A percentile compares a stretch with the other conserved stretches of the same genome.
Conservation (phyloP, 2,113 vertebrate genomes). For the Mixornis gularis region DNA sequence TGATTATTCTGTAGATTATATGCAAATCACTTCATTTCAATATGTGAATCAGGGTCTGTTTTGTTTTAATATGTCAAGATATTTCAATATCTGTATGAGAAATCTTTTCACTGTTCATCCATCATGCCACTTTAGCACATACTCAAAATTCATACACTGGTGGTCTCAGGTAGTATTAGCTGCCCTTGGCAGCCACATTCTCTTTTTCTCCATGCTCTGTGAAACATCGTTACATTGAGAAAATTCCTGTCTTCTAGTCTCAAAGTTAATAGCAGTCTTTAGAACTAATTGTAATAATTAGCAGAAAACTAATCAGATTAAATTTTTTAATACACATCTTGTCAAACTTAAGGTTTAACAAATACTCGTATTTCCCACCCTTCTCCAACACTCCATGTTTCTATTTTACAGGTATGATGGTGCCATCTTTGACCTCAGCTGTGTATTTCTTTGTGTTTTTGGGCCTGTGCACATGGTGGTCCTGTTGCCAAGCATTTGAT, state of each 20-base stretch:
- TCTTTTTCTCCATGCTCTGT: background rate
- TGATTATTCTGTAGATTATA: background rate
- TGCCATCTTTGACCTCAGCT: slow-evolving; percentile 91
- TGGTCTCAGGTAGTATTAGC: background rate
- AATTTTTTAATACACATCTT: background rate
- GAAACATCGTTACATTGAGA: background rate
- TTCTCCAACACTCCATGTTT: background rate
- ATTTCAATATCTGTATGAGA: background rate
- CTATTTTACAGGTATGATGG: slow-evolving; percentile 83
- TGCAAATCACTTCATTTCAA: background rate
- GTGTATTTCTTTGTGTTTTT: slow-evolving; percentile 97
- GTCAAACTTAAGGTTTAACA: background rate
- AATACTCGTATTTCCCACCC: background rate
- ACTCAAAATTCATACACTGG: background rate
- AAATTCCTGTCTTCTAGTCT: background rate
- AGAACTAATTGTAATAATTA: background rate
- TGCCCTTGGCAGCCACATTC: background rate
- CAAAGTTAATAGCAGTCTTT: background rate
- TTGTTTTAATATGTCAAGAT: background rate
- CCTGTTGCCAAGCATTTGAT: slow-evolving; percentile 88
- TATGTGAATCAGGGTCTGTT: background rate
- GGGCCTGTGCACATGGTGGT: slow-evolving; percentile 98
- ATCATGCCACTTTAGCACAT: background rate
- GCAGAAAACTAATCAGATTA: background rate
- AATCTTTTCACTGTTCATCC: background rate